phyloP scores from a whole-genome alignment of 2,113 vertebrate genomes.

The Ophiodon elongatus region DNA sequence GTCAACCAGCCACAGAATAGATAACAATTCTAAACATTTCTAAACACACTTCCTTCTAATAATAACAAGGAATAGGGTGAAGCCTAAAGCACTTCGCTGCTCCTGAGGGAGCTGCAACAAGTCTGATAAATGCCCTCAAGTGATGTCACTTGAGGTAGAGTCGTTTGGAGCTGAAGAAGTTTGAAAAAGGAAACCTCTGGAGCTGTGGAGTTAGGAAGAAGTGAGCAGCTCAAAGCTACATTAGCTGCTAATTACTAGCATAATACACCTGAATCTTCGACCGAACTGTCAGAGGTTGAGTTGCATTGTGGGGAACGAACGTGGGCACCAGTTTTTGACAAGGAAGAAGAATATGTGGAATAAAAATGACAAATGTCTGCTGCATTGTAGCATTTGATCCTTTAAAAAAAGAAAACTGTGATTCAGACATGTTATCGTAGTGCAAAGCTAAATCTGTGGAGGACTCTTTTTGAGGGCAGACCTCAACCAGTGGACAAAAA shows the following conservation, averaged over 20 bases:
- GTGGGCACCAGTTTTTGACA: neutral
- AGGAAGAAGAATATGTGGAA: neutral
- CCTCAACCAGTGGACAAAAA: neutral
- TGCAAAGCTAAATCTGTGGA: neutral
- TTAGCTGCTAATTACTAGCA: neutral
- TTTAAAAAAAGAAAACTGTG: neutral
- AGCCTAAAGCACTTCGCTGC: neutral
- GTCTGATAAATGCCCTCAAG: neutral
- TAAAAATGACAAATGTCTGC: neutral
- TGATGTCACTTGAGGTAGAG: too few relatives aligned
- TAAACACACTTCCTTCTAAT: neutral
- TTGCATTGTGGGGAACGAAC: constrained; percentile 1
- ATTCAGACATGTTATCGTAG: neutral
- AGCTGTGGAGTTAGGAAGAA: neutral
- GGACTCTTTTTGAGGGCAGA: rapidly evolving
- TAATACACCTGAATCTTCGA: neutral
- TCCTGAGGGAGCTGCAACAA: neutral
- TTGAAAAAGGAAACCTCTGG: neutral
- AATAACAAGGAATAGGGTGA: rapidly evolving
- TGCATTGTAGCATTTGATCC: neutral
- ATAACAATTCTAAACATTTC: neutral
- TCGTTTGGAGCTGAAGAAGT: neutral
- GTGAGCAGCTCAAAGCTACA: neutral
- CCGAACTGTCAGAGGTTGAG: neutral
- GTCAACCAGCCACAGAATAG: neutral